These are phyloP conservation scores for Sterrhoptilus dennistouni DNA, from an alignment of 2,113 vertebrate genomes.

Conservation along the genomic window DNA sequence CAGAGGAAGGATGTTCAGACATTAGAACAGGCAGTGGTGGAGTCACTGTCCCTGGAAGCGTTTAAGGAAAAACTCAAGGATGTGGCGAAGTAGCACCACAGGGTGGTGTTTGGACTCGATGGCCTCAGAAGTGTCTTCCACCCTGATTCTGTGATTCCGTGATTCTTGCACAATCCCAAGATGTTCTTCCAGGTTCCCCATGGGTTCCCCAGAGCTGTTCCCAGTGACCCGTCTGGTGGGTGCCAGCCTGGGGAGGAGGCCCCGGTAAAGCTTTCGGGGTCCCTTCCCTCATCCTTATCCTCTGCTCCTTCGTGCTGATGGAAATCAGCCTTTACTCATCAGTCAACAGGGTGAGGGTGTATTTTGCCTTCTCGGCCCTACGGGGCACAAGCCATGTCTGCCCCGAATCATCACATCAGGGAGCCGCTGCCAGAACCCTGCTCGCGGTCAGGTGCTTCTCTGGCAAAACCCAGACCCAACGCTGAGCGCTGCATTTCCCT, in stretches of 20 bases:
- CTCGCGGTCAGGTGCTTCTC: rapidly evolving
- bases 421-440: rapidly evolving
- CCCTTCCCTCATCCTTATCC: no score
- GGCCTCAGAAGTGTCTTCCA: neutral
- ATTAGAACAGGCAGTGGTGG: neutral
- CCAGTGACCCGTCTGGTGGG: rapidly evolving
- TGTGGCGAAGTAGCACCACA: neutral
- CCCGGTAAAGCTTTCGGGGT: rapidly evolving
- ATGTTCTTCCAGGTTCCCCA: rapidly evolving
- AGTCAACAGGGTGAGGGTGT: rapidly evolving
- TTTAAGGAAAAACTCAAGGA: neutral
- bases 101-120: neutral
- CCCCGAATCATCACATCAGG: rapidly evolving
- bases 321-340: no score
- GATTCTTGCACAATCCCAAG: neutral
- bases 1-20: neutral
- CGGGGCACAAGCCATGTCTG: rapidly evolving
- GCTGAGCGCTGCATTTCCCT: rapidly evolving
- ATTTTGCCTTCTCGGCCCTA: neutral
- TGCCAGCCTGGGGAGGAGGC: rapidly evolving
- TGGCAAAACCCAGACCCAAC: rapidly evolving
- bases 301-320: rapidly evolving
- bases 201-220: neutral
- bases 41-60: neutral
- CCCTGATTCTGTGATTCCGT: neutral